Conservation (phyloP, 2,888 invertebrate genomes). For the Geotrupes spiniger region DNA sequence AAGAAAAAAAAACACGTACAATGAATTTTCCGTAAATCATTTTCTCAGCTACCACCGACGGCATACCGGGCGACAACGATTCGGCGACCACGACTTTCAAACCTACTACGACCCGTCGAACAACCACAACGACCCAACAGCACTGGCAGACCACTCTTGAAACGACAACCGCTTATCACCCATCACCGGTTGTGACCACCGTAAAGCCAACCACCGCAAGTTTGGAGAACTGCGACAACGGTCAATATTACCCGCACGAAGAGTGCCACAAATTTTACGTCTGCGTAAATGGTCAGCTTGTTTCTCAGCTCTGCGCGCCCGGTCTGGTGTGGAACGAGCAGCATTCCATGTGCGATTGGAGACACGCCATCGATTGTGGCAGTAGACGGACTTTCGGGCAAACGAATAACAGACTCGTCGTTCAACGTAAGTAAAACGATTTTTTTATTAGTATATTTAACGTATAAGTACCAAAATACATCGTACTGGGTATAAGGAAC, state of each 20-base stretch:
- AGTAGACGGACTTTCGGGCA: constrained; percentile 27
- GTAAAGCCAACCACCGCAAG: constrained; percentile 17
- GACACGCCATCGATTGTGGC: constrained; percentile 61
- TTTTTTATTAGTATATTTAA: no score
- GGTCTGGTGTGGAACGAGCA: constrained; percentile 72
- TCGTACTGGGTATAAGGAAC: no score
- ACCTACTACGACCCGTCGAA: constrained; percentile 10
- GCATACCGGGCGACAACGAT: background rate
- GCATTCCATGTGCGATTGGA: constrained; percentile 73
- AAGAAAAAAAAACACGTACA: no score
- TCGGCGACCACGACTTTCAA: constrained; percentile 6
- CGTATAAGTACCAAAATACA: no score
- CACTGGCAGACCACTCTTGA: constrained; percentile 25
- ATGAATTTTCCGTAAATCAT: background rate
- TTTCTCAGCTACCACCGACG: constrained; percentile 1
- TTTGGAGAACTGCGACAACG: constrained; percentile 57
- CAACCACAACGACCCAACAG: constrained; percentile 26
- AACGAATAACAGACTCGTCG: constrained; percentile 1
- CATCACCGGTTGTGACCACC: constrained; percentile 35
- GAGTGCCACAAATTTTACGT: constrained; percentile 73
- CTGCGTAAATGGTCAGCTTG: constrained; percentile 71
- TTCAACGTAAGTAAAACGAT: constrained; percentile 18
- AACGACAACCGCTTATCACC: constrained; percentile 41
- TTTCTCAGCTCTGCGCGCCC: constrained; percentile 71
- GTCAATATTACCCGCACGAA: constrained; percentile 72